A percentile compares a stretch with the other conserved stretches of the same genome.
Evolutionary conservation across 2,888 invertebrate genomes (phyloP).

Genomic region (Nyleta sp.): DNA sequence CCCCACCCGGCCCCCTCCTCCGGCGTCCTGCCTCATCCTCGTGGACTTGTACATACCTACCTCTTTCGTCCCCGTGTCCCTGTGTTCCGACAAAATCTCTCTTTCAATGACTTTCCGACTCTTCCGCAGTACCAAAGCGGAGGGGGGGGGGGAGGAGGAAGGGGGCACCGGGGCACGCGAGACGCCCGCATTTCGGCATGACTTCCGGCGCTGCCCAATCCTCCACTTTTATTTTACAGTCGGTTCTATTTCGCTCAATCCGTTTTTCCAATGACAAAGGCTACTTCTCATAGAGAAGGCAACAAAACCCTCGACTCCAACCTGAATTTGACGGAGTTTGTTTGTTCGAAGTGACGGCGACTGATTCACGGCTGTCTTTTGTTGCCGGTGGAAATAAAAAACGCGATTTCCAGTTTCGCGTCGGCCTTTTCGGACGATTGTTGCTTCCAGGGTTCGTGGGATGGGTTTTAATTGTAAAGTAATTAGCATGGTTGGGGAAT

Average conservation of each 20-base stretch:
- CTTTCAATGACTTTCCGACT: slow-evolving; percentile 77
- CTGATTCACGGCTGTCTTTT: slow-evolving; percentile 34
- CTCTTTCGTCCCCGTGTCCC: slow-evolving; percentile 48
- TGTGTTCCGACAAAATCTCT: slow-evolving; percentile 72
- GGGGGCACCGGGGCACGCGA: slow-evolving; percentile 15
- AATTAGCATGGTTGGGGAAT: not conserved
- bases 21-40: slow-evolving; percentile 61
- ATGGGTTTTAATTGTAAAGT: not conserved
- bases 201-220: slow-evolving; percentile 34
- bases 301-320: slow-evolving; percentile 4
- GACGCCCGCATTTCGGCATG: slow-evolving; percentile 36
- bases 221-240: slow-evolving; percentile 30
- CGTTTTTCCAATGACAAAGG: slow-evolving; percentile 34
- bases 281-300: not conserved
- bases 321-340: slow-evolving; percentile 41
- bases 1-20: slow-evolving; percentile 41
- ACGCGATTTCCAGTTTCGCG: not conserved
- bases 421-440: not conserved
- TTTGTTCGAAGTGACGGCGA: slow-evolving; percentile 26
- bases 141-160: not conserved
- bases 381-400: not conserved
- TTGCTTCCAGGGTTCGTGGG: not conserved
- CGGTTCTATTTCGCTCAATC: slow-evolving; percentile 33
- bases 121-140: slow-evolving; percentile 61
- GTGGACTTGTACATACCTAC: slow-evolving; percentile 57